Conservation (phyloP, 2,888 invertebrate species). For the Trypoxylon attenuatum region DNA sequence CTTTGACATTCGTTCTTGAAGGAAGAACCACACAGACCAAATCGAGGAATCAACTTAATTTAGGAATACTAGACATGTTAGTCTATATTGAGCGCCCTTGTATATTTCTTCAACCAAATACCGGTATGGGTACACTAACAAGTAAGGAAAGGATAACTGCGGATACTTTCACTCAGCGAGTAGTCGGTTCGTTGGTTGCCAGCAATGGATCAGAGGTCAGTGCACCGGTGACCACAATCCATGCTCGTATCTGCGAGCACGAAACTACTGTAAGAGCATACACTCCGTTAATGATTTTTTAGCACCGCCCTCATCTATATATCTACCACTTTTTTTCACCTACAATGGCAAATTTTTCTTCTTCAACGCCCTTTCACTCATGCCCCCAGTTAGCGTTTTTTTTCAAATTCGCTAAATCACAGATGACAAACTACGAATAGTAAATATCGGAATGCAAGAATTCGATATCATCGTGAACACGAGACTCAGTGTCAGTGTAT, state of each 20-base stretch:
- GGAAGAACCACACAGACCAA: too few species aligned
- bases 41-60: conserved; percentile 34
- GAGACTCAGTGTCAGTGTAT: too few species aligned
- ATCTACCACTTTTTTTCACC: too few species aligned
- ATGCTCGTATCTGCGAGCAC: conserved; percentile 39
- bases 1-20: too few species aligned
- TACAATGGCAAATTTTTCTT: too few species aligned
- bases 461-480: too few species aligned
- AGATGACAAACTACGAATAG: too few species aligned
- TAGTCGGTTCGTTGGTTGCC: conserved; percentile 60
- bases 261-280: conserved; percentile 38
- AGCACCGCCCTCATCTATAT: conserved; percentile 33
- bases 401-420: too few species aligned
- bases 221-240: conserved; percentile 64
- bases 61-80: conserved; percentile 19
- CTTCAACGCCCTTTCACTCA: too few species aligned
- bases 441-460: too few species aligned
- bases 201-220: conserved; percentile 68
- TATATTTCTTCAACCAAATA: conserved; percentile 43
- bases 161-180: conserved; percentile 68
- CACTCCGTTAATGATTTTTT: conserved; percentile 27
- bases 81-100: conserved; percentile 35
- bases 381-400: too few species aligned
- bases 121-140: conserved; percentile 27
- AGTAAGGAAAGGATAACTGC: conserved; percentile 46